These are phyloP conservation scores for Danio tinwini DNA, from an alignment of 2,797 vertebrate genomes.

Conservation along the genomic window DNA sequence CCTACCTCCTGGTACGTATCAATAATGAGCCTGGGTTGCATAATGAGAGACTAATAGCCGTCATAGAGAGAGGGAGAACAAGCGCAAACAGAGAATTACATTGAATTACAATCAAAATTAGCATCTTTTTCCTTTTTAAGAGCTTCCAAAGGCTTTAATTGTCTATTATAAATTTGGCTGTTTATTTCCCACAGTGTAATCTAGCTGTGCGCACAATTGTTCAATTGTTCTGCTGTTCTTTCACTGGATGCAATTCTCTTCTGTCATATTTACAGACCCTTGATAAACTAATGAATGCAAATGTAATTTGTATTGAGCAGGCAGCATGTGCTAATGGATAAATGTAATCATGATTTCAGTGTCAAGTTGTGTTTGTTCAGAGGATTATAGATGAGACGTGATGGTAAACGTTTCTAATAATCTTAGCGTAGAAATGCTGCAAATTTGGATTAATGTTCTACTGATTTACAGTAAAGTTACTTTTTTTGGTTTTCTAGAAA, in stretches of 20 bases:
- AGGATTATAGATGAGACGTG: not conserved
- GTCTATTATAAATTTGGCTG: slow-evolving; percentile 4
- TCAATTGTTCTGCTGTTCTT: not conserved
- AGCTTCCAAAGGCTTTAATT: not conserved
- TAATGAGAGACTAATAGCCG: not conserved
- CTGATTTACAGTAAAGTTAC: not conserved
- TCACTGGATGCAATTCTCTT: not conserved
- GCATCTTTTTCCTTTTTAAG: not conserved
- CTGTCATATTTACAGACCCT: slow-evolving; percentile 1
- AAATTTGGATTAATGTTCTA: not conserved
- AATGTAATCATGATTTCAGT: not conserved
- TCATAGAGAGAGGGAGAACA: not conserved
- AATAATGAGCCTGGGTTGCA: too few relatives aligned
- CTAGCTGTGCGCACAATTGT: not conserved
- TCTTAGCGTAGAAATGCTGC: not conserved
- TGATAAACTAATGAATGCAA: slow-evolving; percentile 8
- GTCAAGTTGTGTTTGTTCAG: not conserved
- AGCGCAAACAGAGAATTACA: not conserved
- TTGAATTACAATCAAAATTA: slow-evolving; percentile 4
- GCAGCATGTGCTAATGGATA: not conserved
- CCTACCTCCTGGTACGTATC: too few relatives aligned
- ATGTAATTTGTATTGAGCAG: not conserved
- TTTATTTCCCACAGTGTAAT: slow-evolving; percentile 12
- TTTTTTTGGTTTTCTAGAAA: not conserved
- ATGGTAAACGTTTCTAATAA: not conserved